Conservation (phyloP, 2,888 invertebrate genomes). For the Cerastis leucographa region DNA sequence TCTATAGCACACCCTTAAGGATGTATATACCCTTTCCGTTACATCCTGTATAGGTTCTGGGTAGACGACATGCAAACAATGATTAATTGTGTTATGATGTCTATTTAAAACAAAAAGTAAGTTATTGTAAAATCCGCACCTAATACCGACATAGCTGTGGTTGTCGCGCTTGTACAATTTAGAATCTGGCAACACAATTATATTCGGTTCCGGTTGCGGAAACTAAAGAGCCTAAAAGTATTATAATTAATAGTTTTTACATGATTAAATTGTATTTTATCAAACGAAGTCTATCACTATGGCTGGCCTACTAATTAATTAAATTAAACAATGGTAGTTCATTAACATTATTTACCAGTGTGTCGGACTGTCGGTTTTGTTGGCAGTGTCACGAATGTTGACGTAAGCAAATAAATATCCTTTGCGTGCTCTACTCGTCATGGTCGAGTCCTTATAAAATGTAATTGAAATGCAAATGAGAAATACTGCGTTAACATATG, state of each 20-base stretch:
- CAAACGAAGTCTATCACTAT: constrained; percentile 27
- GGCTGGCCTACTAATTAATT: constrained; percentile 33
- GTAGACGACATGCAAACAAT: neutral
- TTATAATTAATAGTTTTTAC: neutral
- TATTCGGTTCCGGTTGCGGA: neutral
- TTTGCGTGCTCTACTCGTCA: constrained; percentile 64
- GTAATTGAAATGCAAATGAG: constrained; percentile 57
- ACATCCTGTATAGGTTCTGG: no score
- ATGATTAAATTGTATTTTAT: constrained; percentile 16
- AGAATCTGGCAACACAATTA: neutral
- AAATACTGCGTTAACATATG: constrained; percentile 18
- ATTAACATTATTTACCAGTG: constrained; percentile 23
- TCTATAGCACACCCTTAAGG: no score
- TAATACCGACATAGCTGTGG: neutral
- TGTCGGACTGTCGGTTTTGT: constrained; percentile 31
- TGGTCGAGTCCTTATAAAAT: constrained; percentile 57
- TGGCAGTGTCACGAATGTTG: constrained; percentile 66
- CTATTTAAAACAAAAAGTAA: neutral
- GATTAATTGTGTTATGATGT: neutral
- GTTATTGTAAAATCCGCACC: neutral
- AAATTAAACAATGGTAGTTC: constrained; percentile 21
- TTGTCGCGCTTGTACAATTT: neutral
- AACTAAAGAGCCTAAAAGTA: neutral
- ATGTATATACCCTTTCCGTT: no score
- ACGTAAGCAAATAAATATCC: constrained; percentile 69